A percentile compares a stretch with the other conserved stretches of the same genome.
Evolutionary conservation across 1,140 invertebrate genomes (phyloP).

Genomic region (Lucilia cuprina): DNA sequence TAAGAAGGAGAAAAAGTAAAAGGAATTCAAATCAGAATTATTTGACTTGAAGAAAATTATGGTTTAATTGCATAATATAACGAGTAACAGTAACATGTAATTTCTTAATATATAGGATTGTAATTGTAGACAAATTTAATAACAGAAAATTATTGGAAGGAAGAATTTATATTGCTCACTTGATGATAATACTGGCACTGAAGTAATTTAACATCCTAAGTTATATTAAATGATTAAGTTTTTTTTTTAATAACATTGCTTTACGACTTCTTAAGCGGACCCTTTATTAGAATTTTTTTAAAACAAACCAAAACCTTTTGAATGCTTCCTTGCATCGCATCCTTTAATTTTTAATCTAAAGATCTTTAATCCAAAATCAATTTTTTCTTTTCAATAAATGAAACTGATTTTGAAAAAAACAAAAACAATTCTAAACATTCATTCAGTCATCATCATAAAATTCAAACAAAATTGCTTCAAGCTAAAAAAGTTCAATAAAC

Average conservation of each 20-base stretch:
- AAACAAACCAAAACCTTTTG: too few relatives aligned
- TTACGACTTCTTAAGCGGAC: too few relatives aligned
- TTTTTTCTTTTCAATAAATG: neutral
- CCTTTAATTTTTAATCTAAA: neutral
- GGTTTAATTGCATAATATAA: neutral
- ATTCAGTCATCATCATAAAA: constrained; percentile 2
- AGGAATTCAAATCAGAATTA: neutral
- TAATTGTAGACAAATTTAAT: neutral
- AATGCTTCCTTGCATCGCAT: neutral
- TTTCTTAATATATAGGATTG: neutral
- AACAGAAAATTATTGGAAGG: neutral
- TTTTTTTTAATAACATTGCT: too few relatives aligned
- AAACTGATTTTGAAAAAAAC: neutral
- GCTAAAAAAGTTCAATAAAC: constrained; percentile 1
- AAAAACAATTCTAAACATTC: neutral
- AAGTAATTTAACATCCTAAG: too few relatives aligned
- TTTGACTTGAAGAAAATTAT: neutral
- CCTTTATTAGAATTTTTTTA: too few relatives aligned
- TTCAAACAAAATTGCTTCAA: neutral
- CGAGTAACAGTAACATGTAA: neutral
- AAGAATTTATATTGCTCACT: too few relatives aligned
- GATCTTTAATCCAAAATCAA: neutral
- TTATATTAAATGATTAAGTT: too few relatives aligned
- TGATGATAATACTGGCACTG: too few relatives aligned
- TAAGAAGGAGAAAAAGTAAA: neutral